Base-by-base conservation (phyloP, 2,113 vertebrate genomes). In the Pseudopipra pipra region DNA sequence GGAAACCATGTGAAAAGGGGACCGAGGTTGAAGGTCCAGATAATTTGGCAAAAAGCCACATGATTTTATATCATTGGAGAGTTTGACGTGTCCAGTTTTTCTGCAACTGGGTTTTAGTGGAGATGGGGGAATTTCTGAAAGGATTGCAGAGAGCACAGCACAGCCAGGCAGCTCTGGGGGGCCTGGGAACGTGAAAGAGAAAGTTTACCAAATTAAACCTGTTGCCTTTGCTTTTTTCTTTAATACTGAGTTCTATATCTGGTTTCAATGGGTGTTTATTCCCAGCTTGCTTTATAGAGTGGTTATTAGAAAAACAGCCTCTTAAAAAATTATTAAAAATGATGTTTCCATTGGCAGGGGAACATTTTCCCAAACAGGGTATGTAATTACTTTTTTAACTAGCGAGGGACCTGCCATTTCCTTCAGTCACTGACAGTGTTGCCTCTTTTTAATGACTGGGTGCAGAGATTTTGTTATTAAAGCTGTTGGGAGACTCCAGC, bases 311-410 rank as follows among this genome's bases (percentile, higher is more conserved):
- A 81, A 91, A 39, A 0, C 59, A 83, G 33, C 31, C 85, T 95
- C 87, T 94, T 95, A 73, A 81, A 93, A 92, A 77, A 55, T 62
- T 61, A 83, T 93, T 93, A 37, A 73, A 93, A 91, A 39, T 37
- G 6, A 27, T 85, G 75, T 93, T 96, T 91, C 90, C 20, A 44
- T 90, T 94, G 96, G 91, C 87, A 93, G 61, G 43, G 63, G 27
- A 90, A 44, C 35, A 21, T 46, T 94, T 91, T 90, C 47, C 65
- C 68, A 80, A 90, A 88, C 24, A 55, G 51, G 16, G 27, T 37
- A 23, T 49, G 72, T 55, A 91, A 90, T 92, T 93, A 46, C 51
- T 80, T 79, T 51, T 89, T 79, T 71, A 85, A 77, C 65, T 88
- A 62, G 30, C 3, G 3, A 88, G 85, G 61, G 82, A 93, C 67